Evolutionary conservation across 2,888 invertebrate species (phyloP), one percentile per base, ranked within the genome.

Genomic region (Camponotus fellah): DNA sequence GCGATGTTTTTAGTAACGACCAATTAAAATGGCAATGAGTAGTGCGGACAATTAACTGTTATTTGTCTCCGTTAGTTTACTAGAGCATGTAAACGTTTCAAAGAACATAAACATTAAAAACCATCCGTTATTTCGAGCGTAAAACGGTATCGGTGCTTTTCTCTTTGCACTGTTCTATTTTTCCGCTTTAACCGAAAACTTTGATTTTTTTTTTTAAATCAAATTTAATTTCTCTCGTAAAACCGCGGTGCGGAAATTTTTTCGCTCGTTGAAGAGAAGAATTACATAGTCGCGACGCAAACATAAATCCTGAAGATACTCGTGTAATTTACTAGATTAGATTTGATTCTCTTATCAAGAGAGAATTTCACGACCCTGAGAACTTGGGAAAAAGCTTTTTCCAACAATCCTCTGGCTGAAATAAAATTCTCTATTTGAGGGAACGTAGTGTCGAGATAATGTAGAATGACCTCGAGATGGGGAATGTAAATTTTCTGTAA

Each of bases 251-350:
- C 8, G n/a, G n/a, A n/a, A 66, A 26, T 66, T 40, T 66, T 66
- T 14, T 66, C 71, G 21, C 6, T 71, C 32, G 12, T 56, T 72
- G 12, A 26, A 66, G 26, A 32, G 56, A 43, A 68, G 64, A 53
- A 46, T 66, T 8, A 43, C 21, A 12, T 1, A 65, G 65, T 65
- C 65, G 40, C 65, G 43, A 53, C 53, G 62, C 17, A 17, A 81
- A 53, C 65, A 26, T 82, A n/a, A 81, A 81, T 69, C 26, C 32
- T 46, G 46, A 46, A 43, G 37, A 72, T 14, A 43, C 10, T 17
- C n/a, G 10, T 32, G 40, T 72, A 69, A 49, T 79, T 79, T 43
- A 37, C 72, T 21, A 56, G 34, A 37, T 53, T 72, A 72, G 34
- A 56, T 53, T 53, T 32, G 26, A 66, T 53, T 53, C 56, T 58